Base-by-base conservation (phyloP, 2,888 invertebrate genomes). In the Dusona sp. region DNA sequence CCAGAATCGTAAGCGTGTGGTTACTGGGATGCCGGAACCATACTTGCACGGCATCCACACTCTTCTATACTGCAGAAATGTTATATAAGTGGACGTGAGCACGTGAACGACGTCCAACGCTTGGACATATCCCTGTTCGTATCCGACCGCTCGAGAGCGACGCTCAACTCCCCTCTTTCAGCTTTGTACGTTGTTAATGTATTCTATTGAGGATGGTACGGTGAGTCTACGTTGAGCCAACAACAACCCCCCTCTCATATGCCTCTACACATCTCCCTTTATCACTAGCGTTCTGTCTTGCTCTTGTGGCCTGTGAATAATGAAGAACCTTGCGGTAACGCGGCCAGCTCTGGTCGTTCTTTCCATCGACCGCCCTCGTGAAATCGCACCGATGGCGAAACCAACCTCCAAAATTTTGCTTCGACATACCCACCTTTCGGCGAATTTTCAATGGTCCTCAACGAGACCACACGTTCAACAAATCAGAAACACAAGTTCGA, bases 131-230 rank as follows among this genome's bases (percentile, higher is more conserved):
- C 77, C 83, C 64, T 48, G 64, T 64, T 38, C 79, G 75, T 22
- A 64, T 79, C 73, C 78, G 45, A 73, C 57, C 70, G 65, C 72
- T 48, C 64, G 67, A 51, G 33, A n/a, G 72, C 29, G 29, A 25
- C 42, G 51, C 75, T 64, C 83, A 22, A 61, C 70, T 11, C 51
- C 79, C 84, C 88, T 89, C 90, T 90, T 91, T 89, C 89, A 77
- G 88, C 88, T 90, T 90, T 89, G 89, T 88, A 87, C 83, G 85
- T 83, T 81, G 88, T 88, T 92, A 90, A 92, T 92, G 91, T 90
- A 92, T 92, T 91, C 91, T 84, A 92, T 92, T 92, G 91, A 92
- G 90, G 88, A 87, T 88, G 68, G 85, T 85, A 89, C 88, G 79
- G 73, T 83, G 73, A 48, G 72, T 54, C 74, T 80, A 64, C 86